phyloP scores from a whole-genome alignment of 2,888 invertebrate genomes.

The Cephus sareptanus region DNA sequence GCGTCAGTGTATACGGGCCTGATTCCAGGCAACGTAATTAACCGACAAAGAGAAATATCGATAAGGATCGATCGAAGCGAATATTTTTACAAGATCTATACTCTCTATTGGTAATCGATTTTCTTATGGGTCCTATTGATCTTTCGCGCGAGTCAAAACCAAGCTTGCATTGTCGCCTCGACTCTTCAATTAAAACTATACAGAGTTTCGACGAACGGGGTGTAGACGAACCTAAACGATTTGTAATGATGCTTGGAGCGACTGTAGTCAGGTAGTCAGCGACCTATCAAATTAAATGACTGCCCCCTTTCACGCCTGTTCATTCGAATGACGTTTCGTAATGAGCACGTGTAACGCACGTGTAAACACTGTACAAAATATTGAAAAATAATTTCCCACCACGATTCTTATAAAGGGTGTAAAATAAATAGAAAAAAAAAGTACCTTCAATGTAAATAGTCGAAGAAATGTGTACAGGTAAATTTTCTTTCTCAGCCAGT shows the following conservation, averaged over 20 bases:
- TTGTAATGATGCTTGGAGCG: slow-evolving; percentile 30
- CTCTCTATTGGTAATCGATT: neutral
- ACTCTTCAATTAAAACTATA: neutral
- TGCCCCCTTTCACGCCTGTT: neutral
- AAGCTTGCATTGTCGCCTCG: neutral
- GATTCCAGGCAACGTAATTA: no score
- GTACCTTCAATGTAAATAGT: neutral
- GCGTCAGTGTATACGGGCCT: no score
- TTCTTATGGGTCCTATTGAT: neutral
- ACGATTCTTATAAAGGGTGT: neutral
- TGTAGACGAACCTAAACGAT: slow-evolving; percentile 24
- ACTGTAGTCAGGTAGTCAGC: slow-evolving; percentile 19
- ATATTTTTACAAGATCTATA: neutral
- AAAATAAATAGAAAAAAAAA: neutral
- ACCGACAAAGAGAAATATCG: no score
- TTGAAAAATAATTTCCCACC: no score
- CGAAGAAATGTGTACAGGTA: neutral
- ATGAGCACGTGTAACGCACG: neutral
- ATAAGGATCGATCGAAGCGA: neutral
- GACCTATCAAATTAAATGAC: neutral
- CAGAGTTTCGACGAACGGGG: neutral
- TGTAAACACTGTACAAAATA: no score
- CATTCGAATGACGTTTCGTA: neutral
- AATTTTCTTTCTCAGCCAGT: neutral
- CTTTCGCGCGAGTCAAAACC: neutral